Evolutionary conservation across 2,113 vertebrate species (phyloP).

Genomic region (Actenoides lindsayi): DNA sequence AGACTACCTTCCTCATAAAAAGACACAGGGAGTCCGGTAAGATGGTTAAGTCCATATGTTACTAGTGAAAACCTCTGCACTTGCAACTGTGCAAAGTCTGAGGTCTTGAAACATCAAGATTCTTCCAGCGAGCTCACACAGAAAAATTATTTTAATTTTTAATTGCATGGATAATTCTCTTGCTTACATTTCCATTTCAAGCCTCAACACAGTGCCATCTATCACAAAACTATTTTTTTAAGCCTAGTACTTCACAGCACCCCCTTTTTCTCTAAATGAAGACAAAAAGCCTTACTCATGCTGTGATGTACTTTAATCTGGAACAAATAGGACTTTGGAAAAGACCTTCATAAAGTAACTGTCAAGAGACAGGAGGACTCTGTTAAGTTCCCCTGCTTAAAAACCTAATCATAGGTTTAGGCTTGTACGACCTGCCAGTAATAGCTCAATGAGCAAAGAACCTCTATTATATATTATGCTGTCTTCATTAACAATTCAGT

Average conservation of each 20-base stretch:
- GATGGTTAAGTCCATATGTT: too few species aligned
- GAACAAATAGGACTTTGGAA: background rate
- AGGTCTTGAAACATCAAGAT: background rate
- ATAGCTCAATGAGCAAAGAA: constrained; percentile 9
- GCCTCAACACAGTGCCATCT: background rate
- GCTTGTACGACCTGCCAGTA: background rate
- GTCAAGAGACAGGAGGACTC: background rate
- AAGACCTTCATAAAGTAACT: background rate
- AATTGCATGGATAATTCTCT: background rate
- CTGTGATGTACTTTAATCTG: background rate
- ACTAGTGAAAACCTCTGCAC: background rate
- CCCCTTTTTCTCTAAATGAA: background rate
- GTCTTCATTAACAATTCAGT: background rate
- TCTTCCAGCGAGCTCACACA: background rate
- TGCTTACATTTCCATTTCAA: background rate
- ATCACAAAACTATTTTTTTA: background rate
- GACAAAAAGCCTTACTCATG: background rate
- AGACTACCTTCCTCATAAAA: background rate
- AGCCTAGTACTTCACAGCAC: background rate
- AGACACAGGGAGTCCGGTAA: background rate
- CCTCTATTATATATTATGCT: background rate
- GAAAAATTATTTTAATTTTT: background rate
- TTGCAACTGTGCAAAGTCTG: background rate
- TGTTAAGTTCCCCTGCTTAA: background rate
- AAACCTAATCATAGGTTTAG: background rate